phyloP scores from a whole-genome alignment of 2,797 vertebrate species.

The Cuniculus paca region DNA sequence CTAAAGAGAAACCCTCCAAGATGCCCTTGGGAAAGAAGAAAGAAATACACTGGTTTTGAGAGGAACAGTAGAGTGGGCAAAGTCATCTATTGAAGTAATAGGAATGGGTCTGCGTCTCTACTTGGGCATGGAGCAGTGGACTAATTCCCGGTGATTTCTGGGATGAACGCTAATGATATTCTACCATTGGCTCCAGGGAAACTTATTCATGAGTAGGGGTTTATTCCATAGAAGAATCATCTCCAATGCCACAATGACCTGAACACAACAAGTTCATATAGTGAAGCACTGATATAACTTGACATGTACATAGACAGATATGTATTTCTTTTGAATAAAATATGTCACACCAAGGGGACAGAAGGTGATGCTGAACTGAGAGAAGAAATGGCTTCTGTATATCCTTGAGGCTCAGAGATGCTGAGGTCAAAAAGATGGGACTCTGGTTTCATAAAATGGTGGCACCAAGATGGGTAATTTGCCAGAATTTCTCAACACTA shows the following conservation, averaged over 20 bases:
- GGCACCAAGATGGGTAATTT: not conserved
- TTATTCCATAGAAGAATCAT: not conserved
- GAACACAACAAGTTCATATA: not conserved
- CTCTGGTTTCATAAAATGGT: not conserved
- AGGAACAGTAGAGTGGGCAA: not conserved
- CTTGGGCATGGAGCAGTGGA: not conserved
- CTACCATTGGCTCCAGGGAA: not conserved
- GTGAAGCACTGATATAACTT: not conserved
- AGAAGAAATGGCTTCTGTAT: not conserved
- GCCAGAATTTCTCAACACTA: not conserved
- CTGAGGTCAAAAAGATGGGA: not conserved
- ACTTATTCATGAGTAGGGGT: not conserved
- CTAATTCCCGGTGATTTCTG: conserved; percentile 14
- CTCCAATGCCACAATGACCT: not conserved
- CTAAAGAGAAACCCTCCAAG: not conserved
- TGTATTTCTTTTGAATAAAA: not conserved
- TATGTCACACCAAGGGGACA: not conserved
- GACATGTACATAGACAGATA: not conserved
- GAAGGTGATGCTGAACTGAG: not conserved
- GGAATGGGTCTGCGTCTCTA: no score
- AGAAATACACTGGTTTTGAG: not conserved
- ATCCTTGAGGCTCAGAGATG: not conserved
- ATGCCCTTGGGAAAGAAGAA: not conserved
- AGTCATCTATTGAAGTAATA: not conserved
- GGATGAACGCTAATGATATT: not conserved